Conservation (phyloP, 2,113 vertebrate genomes). For the Pedetes capensis region DNA sequence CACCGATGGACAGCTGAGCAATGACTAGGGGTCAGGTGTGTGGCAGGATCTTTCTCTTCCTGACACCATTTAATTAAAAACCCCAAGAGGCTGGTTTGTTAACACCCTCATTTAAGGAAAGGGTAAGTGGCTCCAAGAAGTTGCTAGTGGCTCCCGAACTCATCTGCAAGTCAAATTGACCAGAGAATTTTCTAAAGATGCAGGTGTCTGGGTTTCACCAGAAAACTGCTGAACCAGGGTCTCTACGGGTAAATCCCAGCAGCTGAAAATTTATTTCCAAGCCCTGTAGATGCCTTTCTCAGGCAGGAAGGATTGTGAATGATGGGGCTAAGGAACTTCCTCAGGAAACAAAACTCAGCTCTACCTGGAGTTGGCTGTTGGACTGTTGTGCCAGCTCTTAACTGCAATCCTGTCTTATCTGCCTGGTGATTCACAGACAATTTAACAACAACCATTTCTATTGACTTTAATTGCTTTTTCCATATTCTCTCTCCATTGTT, state of each 20-base stretch:
- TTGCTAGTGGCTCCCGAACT: neutral
- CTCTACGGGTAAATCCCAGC: neutral
- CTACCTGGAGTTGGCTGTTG: neutral
- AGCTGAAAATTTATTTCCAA: neutral
- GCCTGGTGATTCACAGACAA: neutral
- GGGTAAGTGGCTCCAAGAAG: neutral
- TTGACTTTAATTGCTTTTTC: slow-evolving; percentile 17
- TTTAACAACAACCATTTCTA: slow-evolving; percentile 17
- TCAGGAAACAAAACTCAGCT: neutral
- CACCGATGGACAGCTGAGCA: neutral
- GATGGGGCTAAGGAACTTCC: neutral
- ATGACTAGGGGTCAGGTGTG: neutral
- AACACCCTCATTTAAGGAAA: neutral
- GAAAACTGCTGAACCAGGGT: neutral
- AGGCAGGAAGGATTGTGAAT: neutral
- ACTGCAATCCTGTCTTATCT: neutral
- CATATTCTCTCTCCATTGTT: neutral
- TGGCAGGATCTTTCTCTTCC: neutral
- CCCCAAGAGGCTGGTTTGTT: neutral
- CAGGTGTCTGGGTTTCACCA: neutral
- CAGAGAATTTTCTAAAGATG: neutral
- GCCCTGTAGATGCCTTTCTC: neutral
- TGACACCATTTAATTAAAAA: neutral
- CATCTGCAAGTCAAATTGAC: neutral
- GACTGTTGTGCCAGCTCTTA: neutral